Conservation (phyloP, 2,888 invertebrate genomes). For the Agrilus cyanescens region DNA sequence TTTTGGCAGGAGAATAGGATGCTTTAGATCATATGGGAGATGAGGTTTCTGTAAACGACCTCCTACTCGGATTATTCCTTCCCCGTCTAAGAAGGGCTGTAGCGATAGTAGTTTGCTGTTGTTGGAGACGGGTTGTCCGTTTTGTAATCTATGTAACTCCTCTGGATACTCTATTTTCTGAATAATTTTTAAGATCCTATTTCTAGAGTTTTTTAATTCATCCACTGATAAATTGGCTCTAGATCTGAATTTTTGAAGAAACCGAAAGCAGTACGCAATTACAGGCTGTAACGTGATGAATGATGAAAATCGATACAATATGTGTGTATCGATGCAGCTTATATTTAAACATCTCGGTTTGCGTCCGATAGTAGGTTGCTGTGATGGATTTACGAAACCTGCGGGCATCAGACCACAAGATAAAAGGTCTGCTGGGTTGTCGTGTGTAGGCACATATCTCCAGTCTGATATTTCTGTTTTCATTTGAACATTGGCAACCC, state of each 20-base stretch:
- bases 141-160: background rate
- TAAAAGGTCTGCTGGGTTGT: conserved; percentile 10
- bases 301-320: conserved; percentile 8
- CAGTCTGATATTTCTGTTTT: conserved; percentile 4
- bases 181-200: no score
- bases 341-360: no score
- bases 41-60: conserved; percentile 3
- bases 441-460: conserved; percentile 7
- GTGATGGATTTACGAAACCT: background rate
- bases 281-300: conserved; percentile 6
- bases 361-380: no score
- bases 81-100: conserved; percentile 13
- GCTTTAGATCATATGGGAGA: no score
- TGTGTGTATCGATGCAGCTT: background rate
- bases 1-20: no score
- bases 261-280: conserved; percentile 5
- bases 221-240: no score
- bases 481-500: conserved; percentile 11
- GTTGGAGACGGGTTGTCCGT: background rate
- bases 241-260: background rate
- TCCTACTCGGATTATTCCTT: conserved; percentile 9
- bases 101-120: conserved; percentile 8
- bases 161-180: background rate
- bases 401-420: conserved; percentile 6
- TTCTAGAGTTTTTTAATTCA: no score